These are phyloP conservation scores for Aurelia aurita complex sp. Pacific DNA, from an alignment of 30 jellyfish, hydroid and myxozoan genomes.

Conservation along the genomic window DNA sequence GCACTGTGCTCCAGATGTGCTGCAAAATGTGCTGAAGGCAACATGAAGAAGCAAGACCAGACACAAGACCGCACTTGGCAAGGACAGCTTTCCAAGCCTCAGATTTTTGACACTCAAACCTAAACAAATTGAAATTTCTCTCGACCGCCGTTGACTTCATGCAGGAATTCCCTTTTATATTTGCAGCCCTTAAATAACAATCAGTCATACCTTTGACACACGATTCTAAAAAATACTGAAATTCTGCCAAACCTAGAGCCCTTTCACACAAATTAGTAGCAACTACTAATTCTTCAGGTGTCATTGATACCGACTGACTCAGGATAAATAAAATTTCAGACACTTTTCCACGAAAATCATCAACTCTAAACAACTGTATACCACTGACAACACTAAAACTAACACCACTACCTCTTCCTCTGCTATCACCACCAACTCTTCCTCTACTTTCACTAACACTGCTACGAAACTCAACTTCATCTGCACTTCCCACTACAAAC, in stretches of 20 bases:
- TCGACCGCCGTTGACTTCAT: not conserved
- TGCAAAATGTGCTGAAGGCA: conserved; percentile 9
- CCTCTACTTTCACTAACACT: not conserved
- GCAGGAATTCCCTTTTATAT: not conserved
- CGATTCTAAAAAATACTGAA: not conserved
- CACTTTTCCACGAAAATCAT: not conserved
- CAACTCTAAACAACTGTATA: not conserved
- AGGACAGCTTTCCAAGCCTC: conserved; percentile 5
- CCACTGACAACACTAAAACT: not conserved
- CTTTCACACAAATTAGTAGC: no score
- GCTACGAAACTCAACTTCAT: not conserved
- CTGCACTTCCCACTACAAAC: not conserved
- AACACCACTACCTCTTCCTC: no score
- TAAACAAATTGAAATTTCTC: not conserved
- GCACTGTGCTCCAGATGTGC: conserved; percentile 1
- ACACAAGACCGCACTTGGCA: not conserved
- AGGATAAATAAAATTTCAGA: no score
- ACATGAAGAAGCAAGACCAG: conserved; percentile 2
- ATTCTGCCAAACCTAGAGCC: no score
- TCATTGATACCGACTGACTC: no score
- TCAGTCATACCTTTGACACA: not conserved
- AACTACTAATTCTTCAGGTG: no score
- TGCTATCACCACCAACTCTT: not conserved
- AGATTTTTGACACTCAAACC: not conserved
- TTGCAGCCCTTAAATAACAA: not conserved